A percentile compares a stretch with the other conserved stretches of the same genome.
Evolutionary conservation across 2,113 vertebrate genomes (phyloP).

Genomic region (Antechinus stuartii): DNA sequence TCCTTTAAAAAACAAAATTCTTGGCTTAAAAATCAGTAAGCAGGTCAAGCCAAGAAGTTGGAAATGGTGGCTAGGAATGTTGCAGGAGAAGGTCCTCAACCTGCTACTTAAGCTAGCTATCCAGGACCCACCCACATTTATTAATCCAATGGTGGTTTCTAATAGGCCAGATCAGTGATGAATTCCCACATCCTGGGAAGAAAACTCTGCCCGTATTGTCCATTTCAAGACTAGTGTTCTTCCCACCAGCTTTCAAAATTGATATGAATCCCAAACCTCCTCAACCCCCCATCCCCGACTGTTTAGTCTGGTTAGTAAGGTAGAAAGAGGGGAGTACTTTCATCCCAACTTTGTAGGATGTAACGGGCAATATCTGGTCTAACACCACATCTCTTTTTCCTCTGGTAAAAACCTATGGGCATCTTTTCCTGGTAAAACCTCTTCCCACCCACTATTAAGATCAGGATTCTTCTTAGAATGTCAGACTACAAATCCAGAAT

Average conservation of each 20-base stretch:
- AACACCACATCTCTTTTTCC: slow-evolving; percentile 17
- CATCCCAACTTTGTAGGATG: slow-evolving; percentile 26
- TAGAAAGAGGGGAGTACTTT: slow-evolving; percentile 36
- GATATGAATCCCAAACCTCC: neutral
- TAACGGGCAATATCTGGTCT: neutral
- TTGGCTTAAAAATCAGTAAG: slow-evolving; percentile 78
- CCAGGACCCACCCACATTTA: slow-evolving; percentile 70
- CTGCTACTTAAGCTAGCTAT: slow-evolving; percentile 70
- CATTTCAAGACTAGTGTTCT: slow-evolving; percentile 54
- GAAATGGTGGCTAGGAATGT: slow-evolving; percentile 52
- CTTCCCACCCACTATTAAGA: slow-evolving; percentile 68
- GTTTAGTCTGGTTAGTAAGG: neutral
- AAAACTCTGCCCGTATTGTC: slow-evolving; percentile 51
- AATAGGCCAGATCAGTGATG: slow-evolving; percentile 57
- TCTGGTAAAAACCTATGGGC: slow-evolving; percentile 24
- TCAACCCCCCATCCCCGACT: neutral
- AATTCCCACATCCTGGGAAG: slow-evolving; percentile 53
- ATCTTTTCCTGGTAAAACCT: slow-evolving; percentile 41
- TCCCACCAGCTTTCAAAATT: slow-evolving; percentile 35
- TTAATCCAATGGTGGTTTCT: slow-evolving; percentile 65
- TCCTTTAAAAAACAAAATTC: slow-evolving; percentile 76
- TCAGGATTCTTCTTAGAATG: slow-evolving; percentile 73
- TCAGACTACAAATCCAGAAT: slow-evolving; percentile 78
- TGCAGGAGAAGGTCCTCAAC: slow-evolving; percentile 48
- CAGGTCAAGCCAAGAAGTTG: slow-evolving; percentile 61